Evolutionary conservation across 2,113 vertebrate species (phyloP).

Genomic region (Bambusicola thoracicus): DNA sequence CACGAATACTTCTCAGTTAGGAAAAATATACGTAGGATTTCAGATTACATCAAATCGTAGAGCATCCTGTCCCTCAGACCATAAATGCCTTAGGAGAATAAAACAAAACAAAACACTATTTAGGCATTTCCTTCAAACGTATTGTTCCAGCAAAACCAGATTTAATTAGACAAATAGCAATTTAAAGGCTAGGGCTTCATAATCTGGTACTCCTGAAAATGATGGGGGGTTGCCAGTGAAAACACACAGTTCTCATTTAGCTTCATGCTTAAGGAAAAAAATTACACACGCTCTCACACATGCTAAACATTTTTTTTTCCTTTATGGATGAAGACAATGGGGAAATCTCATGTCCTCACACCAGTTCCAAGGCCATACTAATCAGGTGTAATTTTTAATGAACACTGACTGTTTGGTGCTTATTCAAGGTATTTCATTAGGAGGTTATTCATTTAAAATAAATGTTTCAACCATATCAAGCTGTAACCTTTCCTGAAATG

Average conservation of each 20-base stretch:
- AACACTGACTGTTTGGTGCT: slow-evolving; percentile 77
- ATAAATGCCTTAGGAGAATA: slow-evolving; percentile 22
- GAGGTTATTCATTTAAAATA: slow-evolving; percentile 82
- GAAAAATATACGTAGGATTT: background rate
- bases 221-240: slow-evolving; percentile 59
- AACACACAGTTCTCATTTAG: slow-evolving; percentile 61
- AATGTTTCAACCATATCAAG: slow-evolving; percentile 80
- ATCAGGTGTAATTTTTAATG: slow-evolving; percentile 82
- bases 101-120: slow-evolving; percentile 8
- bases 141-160: slow-evolving; percentile 54
- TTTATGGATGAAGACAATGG: slow-evolving; percentile 75
- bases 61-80: slow-evolving; percentile 10
- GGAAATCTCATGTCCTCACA: slow-evolving; percentile 65
- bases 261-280: slow-evolving; percentile 51
- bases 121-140: slow-evolving; percentile 21
- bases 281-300: background rate
- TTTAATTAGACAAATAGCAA: slow-evolving; percentile 74
- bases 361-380: slow-evolving; percentile 77
- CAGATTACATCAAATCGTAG: slow-evolving; percentile 30
- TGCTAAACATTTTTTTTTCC: slow-evolving; percentile 35
- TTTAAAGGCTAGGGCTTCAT: slow-evolving; percentile 63
- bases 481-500: slow-evolving; percentile 84
- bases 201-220: slow-evolving; percentile 62
- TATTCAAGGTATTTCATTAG: slow-evolving; percentile 83
- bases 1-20: background rate